Conservation (phyloP, 37 sponge, comb jelly and placozoan genomes). For the Cladorhizidae sp. region DNA sequence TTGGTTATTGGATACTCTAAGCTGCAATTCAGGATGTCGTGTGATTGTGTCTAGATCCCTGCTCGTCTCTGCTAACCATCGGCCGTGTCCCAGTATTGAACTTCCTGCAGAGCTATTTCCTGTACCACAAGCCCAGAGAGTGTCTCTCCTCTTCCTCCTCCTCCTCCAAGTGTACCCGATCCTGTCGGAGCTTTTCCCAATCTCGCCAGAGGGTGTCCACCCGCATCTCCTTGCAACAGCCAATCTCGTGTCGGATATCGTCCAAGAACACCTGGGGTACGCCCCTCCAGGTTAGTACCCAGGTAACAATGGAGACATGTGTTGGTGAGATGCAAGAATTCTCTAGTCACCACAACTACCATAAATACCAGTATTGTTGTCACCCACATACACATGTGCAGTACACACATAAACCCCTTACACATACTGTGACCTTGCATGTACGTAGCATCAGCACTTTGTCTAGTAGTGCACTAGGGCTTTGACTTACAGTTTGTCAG, state of each 20-base stretch:
- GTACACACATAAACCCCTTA: too few species aligned
- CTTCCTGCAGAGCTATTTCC: conserved; percentile 10
- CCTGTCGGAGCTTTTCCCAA: background rate
- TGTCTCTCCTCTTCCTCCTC: background rate
- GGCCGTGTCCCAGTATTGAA: conserved; percentile 51
- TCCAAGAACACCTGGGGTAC: conserved; percentile 28
- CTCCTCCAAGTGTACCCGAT: background rate
- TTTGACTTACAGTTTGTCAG: too few species aligned
- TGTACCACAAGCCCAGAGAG: background rate
- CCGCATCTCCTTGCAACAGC: background rate
- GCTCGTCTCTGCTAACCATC: conserved; percentile 48
- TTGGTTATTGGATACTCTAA: too few species aligned
- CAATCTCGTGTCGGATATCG: background rate
- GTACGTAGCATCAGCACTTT: too few species aligned
- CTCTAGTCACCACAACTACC: too few species aligned
- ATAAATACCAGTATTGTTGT: too few species aligned
- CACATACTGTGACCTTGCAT: too few species aligned
- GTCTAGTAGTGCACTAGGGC: too few species aligned
- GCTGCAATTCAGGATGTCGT: too few species aligned
- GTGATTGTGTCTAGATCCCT: conserved; percentile 29
- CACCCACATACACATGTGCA: too few species aligned
- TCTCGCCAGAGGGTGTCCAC: background rate
- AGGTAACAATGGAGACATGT: too few species aligned
- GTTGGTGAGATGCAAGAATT: too few species aligned
- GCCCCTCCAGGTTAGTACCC: conserved; percentile 12